Conservation (phyloP, 2,113 vertebrate genomes). For the Gymnobelideus leadbeateri region DNA sequence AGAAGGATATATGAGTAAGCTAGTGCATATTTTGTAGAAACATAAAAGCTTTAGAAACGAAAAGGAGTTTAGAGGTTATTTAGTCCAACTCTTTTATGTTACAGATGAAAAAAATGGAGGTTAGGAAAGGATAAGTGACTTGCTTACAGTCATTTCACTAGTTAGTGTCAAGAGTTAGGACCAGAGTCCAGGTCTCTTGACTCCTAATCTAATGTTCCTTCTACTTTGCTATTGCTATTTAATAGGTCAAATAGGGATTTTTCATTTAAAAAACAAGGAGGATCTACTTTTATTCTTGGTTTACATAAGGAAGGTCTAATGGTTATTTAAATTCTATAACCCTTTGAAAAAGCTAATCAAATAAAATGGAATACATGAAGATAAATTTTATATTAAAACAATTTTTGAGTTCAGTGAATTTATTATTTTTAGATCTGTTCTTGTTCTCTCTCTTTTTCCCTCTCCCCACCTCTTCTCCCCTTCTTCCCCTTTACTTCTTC, state of each 20-base stretch:
- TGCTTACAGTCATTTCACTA: not conserved
- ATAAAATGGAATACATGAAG: not conserved
- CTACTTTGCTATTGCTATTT: not conserved
- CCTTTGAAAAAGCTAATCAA: not conserved
- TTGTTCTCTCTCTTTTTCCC: not conserved
- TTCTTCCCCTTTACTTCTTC: not conserved
- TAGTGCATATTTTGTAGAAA: not conserved
- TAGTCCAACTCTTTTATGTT: not conserved
- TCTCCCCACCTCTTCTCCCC: not conserved
- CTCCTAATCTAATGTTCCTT: not conserved
- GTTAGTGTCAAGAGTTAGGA: not conserved
- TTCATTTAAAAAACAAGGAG: not conserved
- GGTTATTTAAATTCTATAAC: not conserved
- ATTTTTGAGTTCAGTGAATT: not conserved
- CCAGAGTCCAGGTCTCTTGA: not conserved
- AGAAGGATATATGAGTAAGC: not conserved
- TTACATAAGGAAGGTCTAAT: not conserved
- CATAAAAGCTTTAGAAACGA: not conserved
- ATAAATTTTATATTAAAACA: not conserved
- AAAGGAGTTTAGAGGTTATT: not conserved
- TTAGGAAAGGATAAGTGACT: not conserved
- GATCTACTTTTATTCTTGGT: not conserved
- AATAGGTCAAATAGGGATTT: not conserved
- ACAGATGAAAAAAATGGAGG: not conserved
- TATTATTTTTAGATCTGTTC: accelerated